phyloP scores from a whole-genome alignment of 2,888 invertebrate genomes.

The Hybos culiciformis region DNA sequence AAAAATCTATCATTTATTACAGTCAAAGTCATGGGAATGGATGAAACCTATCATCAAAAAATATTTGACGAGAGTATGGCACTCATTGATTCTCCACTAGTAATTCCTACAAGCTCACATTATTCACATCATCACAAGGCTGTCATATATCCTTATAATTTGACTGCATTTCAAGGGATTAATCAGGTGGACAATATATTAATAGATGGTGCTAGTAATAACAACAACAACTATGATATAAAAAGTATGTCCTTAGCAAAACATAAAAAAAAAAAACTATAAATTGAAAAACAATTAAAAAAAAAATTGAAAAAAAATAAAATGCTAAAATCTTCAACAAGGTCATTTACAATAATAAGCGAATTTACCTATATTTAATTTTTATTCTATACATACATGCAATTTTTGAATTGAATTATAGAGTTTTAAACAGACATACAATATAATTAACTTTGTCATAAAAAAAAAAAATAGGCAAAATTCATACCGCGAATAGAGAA shows the following conservation, averaged over 20 bases:
- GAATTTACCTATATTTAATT: neutral
- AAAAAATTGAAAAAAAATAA: neutral
- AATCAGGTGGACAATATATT: constrained; percentile 18
- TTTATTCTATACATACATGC: neutral
- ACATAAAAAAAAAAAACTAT: constrained; percentile 2
- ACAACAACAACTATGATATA: constrained; percentile 26
- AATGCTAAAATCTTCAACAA: neutral
- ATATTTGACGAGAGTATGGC: constrained; percentile 36
- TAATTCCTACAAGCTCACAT: constrained; percentile 29
- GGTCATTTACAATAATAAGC: neutral
- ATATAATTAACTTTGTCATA: too few species aligned
- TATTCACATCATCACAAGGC: constrained; percentile 28
- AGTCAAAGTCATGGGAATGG: constrained; percentile 38
- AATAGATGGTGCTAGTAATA: constrained; percentile 18
- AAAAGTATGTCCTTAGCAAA: constrained; percentile 32
- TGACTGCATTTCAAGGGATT: constrained; percentile 34
- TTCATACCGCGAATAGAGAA: too few species aligned
- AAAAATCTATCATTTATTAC: constrained; percentile 26
- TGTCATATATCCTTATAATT: constrained; percentile 35
- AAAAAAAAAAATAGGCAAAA: too few species aligned
- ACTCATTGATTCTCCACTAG: constrained; percentile 35
- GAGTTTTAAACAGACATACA: too few species aligned
- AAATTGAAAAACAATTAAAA: constrained; percentile 4
- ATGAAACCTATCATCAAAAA: constrained; percentile 36
- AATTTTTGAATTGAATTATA: neutral